Evolutionary conservation across 1,140 invertebrate genomes (phyloP).

Genomic region (Aphelenchoides avenae): DNA sequence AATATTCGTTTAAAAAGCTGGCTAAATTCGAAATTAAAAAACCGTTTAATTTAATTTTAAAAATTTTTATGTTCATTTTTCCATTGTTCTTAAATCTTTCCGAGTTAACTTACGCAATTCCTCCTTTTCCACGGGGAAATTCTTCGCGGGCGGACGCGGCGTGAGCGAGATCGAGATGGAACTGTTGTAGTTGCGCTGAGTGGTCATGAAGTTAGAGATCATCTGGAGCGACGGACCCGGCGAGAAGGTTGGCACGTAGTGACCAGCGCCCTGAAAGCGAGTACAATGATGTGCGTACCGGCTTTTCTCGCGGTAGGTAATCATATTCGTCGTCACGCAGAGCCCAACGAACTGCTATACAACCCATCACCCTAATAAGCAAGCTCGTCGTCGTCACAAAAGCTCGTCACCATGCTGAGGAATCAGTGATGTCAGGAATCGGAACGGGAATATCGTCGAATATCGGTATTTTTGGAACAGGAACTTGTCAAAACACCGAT

Average conservation of each 20-base stretch:
- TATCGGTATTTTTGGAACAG: too few relatives aligned
- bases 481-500: too few relatives aligned
- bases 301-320: too few relatives aligned
- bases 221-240: conserved; percentile 60
- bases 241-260: conserved; percentile 64
- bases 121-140: neutral
- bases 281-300: neutral
- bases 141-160: neutral
- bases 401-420: too few relatives aligned
- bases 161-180: neutral
- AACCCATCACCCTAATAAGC: too few relatives aligned
- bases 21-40: conserved; percentile 45
- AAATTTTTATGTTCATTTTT: conserved; percentile 12
- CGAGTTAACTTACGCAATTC: too few relatives aligned
- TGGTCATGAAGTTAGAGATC: conserved; percentile 47
- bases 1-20: conserved; percentile 17
- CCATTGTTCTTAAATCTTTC: neutral
- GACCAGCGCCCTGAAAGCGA: conserved; percentile 61
- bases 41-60: conserved; percentile 17
- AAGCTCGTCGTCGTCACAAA: too few relatives aligned
- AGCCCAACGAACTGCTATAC: too few relatives aligned
- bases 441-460: too few relatives aligned
- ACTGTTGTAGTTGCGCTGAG: neutral
- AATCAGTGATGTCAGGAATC: too few relatives aligned
- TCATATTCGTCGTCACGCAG: too few relatives aligned